Base-by-base conservation (phyloP, 2,113 vertebrate genomes). In the Alouatta palliata region DNA sequence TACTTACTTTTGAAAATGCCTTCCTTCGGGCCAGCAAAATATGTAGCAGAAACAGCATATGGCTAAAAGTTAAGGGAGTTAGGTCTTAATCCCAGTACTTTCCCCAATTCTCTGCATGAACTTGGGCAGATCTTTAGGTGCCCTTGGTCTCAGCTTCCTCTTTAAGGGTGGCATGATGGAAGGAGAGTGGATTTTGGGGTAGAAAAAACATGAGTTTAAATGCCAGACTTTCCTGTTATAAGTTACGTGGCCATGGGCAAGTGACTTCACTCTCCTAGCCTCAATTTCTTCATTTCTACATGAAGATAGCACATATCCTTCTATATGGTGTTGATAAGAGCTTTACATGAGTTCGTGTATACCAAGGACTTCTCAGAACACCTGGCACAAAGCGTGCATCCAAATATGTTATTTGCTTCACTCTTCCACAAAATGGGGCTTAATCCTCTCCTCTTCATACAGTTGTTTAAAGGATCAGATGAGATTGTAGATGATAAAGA, bases 201-300 rank as follows among this genome's bases (percentile, higher is more conserved):
- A 61, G 66, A 89, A n/a, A 0, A 19, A 52, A 43, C 14, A 19
- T n/a, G 4, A 6, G 8, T 40, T 92, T 81, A 47, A 90, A 93
- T 7, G 45, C 4, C 54, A 56, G 17, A 5, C 25, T 76, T 89
- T 52, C 14, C 70, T 90, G 19, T 12, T 54, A 5, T 76, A 71
- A 71, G 35, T 71, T 43, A 61, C 12, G 32, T 64, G 85, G 19
- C 12, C n/a, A 52, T 32, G 35, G 61, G 14, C 14, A 64, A 73
- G 66, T 81, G 23, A 35, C 52, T 35, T 80, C 54, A 25, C 20
- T 86, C 45, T 30, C 37, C 30, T 27, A 47, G 49, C 54, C 56
- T 49, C 94, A 25, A 30, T 17, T 37, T 91, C 75, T 86, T 92
- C 27, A 45, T 64, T 77, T 80, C 87, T 81, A 49, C 43, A 17